Evolutionary conservation across 2,888 invertebrate species (phyloP), one percentile per base, ranked within the genome.

Genomic region (Stictocephala bisonia): DNA sequence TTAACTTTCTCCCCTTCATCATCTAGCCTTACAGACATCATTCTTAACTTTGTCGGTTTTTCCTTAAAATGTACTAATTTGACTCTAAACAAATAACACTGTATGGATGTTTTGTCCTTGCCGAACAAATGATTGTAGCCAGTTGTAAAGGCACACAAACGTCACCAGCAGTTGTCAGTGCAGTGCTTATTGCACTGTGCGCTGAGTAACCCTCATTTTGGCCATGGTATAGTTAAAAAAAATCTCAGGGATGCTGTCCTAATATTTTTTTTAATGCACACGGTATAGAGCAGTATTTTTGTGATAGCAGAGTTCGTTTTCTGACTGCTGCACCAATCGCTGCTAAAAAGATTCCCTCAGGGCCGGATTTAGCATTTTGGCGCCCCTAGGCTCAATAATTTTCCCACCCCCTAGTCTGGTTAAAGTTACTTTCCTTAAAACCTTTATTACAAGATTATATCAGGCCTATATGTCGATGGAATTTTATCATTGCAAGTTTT

Each of bases 171-270:
- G 29, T 13, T 22, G 24, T 22, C 18, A 70, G 18, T 13, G 56
- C 70, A 18, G 35, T 11, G 15, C 29, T 29, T 13, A 70, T 70
- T 1, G 70, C 64, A 44, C 64, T 67, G 27, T 71, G 71, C 18
- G 71, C 71, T 2, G 71, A 71, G 18, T 68, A 66, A 22, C 71
- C 71, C 44, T 71, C 71, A 67, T 35, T 71, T 26, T 68, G 71
- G 3, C 71, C 72, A 26, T 72, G 72, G 20, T 64, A 35, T 18
- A 48, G 48, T 24, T 69, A 24, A 67, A 72, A 72, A 20, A n/a
- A 70, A 70, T n/a, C 18, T 70, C n/a, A 70, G 18, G 18, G 3
- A n/a, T 13, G 67, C n/a, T 3, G 15, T 20, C 2, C 7, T 1
- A 3, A 67, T 22, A 35, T 67, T 68, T 22, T 31, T 50, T 31